These are phyloP conservation scores for Coracopsis vasa DNA, from an alignment of 2,113 vertebrate species.

Conservation along the genomic window DNA sequence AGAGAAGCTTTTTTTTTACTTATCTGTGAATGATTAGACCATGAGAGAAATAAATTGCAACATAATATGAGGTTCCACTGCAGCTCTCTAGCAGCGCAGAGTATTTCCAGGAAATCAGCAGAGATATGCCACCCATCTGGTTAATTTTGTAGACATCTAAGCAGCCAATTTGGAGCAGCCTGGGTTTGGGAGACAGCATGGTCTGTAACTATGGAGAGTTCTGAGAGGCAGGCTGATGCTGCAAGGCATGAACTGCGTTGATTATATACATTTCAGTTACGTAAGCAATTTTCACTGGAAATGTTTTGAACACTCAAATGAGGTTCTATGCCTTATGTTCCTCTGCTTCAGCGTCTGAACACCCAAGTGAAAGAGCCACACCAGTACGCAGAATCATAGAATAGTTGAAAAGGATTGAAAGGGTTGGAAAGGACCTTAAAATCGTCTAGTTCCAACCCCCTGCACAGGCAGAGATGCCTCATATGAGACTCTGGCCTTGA, in stretches of 20 bases:
- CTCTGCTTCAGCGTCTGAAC: not conserved
- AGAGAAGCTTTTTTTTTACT: not conserved
- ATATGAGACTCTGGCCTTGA: not conserved
- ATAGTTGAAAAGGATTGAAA: not conserved
- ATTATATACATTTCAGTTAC: not conserved
- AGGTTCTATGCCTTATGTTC: not conserved
- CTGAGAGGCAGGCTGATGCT: not conserved
- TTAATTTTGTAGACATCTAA: not conserved
- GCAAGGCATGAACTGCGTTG: not conserved
- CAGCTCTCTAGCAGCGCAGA: not conserved
- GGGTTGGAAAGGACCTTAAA: not conserved
- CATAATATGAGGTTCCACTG: not conserved
- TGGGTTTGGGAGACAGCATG: not conserved
- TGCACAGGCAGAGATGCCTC: not conserved
- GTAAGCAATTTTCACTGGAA: not conserved
- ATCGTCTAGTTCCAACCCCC: not conserved
- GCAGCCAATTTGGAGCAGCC: not conserved
- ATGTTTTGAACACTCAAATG: not conserved
- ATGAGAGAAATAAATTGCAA: not conserved
- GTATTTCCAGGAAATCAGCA: not conserved
- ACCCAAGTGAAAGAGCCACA: not conserved
- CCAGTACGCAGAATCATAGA: not conserved
- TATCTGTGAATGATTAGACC: not conserved
- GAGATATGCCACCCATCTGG: not conserved
- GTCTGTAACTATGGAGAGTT: not conserved